These are phyloP conservation scores for Dryoscopus gambensis DNA, from an alignment of 2,113 vertebrate species.

Conservation along the genomic window DNA sequence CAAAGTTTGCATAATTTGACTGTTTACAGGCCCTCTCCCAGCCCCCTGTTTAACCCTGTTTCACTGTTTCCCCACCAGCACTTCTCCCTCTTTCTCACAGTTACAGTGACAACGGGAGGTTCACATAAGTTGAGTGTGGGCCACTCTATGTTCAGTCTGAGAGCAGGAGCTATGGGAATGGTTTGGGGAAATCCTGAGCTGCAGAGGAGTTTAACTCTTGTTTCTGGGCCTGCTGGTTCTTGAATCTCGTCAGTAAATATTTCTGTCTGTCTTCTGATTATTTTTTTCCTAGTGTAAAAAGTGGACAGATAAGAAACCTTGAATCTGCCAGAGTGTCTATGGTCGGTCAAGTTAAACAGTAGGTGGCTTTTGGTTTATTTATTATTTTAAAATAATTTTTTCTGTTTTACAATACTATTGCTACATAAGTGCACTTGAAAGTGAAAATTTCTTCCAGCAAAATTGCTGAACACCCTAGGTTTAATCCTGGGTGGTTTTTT, in stretches of 20 bases:
- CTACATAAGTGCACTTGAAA: neutral
- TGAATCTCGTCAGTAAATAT: neutral
- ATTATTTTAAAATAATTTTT: neutral
- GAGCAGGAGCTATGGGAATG: neutral
- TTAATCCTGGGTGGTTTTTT: neutral
- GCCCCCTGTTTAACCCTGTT: neutral
- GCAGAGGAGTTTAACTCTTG: neutral
- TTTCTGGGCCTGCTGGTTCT: neutral
- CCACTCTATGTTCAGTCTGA: neutral
- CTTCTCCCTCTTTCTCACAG: neutral
- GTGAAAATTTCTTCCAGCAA: neutral
- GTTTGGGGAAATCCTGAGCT: neutral
- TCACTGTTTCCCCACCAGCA: neutral
- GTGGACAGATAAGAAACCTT: slow-evolving; percentile 93
- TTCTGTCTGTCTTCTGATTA: neutral
- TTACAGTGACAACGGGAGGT: fast-evolving
- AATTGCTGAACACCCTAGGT: neutral
- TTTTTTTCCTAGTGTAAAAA: slow-evolving; percentile 85
- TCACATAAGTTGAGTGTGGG: fast-evolving
- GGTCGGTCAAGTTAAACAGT: slow-evolving; percentile 97
- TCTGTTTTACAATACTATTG: neutral
- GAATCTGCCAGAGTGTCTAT: slow-evolving; percentile 97
- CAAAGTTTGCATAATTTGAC: neutral
- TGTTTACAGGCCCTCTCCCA: neutral
- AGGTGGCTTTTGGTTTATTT: slow-evolving; percentile 58